Percentiles rank a stretch among this genome's conserved stretches.
These are phyloP conservation scores for Patella vulgata DNA, from an alignment of 1,140 invertebrate species.

Conservation along the genomic window DNA sequence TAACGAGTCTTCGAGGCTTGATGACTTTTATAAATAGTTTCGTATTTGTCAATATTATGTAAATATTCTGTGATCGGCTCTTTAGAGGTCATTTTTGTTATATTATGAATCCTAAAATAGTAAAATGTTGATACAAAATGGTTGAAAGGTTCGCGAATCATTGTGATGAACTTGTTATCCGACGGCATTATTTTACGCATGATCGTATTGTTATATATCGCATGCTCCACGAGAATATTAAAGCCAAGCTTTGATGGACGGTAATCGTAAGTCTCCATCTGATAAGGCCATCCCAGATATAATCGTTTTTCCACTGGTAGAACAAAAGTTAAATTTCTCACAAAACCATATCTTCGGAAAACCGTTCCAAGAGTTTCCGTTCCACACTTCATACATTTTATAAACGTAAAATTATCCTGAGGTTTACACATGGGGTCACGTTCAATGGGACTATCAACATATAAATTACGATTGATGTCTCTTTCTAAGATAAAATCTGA, in stretches of 20 bases:
- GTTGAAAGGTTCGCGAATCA: slow-evolving; percentile 53
- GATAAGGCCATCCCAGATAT: slow-evolving; percentile 56
- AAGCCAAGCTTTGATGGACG: slow-evolving; percentile 38
- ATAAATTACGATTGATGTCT: too few relatives aligned
- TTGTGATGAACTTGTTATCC: slow-evolving; percentile 51
- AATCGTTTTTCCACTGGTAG: slow-evolving; percentile 32
- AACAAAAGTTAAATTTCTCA: slow-evolving; percentile 40
- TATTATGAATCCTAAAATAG: slow-evolving; percentile 48
- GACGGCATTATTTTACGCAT: slow-evolving; percentile 46
- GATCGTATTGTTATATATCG: slow-evolving; percentile 47
- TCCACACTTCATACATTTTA: slow-evolving; percentile 51
- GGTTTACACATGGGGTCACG: too few relatives aligned
- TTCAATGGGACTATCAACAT: too few relatives aligned
- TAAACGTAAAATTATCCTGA: slow-evolving; percentile 44
- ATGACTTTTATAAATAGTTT: slow-evolving; percentile 48
- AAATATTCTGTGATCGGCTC: slow-evolving; percentile 45
- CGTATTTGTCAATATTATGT: slow-evolving; percentile 47
- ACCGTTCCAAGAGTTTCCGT: slow-evolving; percentile 44
- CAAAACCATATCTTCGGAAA: slow-evolving; percentile 40
- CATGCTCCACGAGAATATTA: slow-evolving; percentile 54
- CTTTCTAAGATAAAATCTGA: too few relatives aligned
- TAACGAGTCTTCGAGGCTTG: slow-evolving; percentile 27
- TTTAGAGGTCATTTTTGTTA: slow-evolving; percentile 26
- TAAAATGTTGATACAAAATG: slow-evolving; percentile 53
- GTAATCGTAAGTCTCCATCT: slow-evolving; percentile 32